Conservation (phyloP, 2,113 vertebrate genomes). For the Mandrillus leucophaeus region DNA sequence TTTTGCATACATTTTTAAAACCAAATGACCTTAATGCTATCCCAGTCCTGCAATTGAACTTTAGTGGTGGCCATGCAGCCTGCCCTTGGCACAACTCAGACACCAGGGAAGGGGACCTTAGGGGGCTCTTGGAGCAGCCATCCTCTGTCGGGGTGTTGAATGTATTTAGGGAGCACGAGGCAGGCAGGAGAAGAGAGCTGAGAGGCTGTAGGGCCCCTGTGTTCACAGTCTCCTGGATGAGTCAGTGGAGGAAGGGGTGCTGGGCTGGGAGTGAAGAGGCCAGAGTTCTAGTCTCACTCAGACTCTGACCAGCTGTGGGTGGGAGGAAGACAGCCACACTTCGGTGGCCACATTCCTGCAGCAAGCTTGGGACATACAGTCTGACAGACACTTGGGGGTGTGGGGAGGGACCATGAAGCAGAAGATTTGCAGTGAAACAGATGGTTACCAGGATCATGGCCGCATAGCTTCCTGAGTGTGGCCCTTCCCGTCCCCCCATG, state of each 20-base stretch:
- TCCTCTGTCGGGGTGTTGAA: fast-evolving
- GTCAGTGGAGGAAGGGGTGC: not conserved
- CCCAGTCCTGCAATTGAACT: not conserved
- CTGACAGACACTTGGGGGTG: not conserved
- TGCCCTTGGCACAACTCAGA: not conserved
- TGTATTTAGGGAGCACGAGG: not conserved
- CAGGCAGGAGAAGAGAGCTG: not conserved
- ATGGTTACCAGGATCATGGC: not conserved
- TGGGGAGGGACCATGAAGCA: not conserved
- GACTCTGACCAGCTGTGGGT: not conserved
- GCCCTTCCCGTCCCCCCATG: not conserved
- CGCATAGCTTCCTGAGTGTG: not conserved
- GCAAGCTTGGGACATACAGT: not conserved
- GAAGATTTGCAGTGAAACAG: not conserved
- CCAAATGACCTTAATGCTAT: not conserved
- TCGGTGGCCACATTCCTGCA: not conserved
- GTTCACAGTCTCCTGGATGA: not conserved
- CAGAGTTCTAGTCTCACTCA: not conserved
- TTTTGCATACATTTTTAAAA: not conserved
- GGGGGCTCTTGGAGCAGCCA: not conserved
- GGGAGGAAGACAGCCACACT: not conserved
- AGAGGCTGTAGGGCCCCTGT: not conserved
- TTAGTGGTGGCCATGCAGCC: fast-evolving
- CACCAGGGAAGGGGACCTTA: not conserved
- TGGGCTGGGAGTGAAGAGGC: not conserved